Percentiles rank a stretch among this genome's conserved stretches.
Conservation (phyloP, 2,888 invertebrate species). For the Emesis furor region DNA sequence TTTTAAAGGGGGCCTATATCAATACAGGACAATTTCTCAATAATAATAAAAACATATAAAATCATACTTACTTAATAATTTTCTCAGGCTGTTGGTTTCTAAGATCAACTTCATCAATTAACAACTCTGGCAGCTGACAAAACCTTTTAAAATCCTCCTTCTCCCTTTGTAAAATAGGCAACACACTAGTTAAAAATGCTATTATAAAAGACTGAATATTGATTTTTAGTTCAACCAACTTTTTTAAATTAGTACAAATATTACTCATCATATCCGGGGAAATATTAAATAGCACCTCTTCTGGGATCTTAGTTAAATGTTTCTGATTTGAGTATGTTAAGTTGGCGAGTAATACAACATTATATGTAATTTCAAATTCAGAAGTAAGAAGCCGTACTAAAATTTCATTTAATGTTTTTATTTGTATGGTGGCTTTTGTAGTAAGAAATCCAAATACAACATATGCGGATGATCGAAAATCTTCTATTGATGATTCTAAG, state of each 20-base stretch:
- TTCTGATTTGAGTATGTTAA: slow-evolving; percentile 94
- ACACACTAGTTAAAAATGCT: slow-evolving; percentile 90
- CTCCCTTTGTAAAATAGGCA: slow-evolving; percentile 89
- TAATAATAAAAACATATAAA: too few species aligned
- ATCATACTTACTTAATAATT: slow-evolving; percentile 91
- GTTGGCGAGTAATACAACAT: slow-evolving; percentile 93
- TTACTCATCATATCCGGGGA: slow-evolving; percentile 83
- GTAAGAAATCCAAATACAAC: slow-evolving; percentile 95
- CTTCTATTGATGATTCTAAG: slow-evolving; percentile 93
- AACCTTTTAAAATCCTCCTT: slow-evolving; percentile 88
- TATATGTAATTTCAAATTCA: slow-evolving; percentile 87
- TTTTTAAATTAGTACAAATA: slow-evolving; percentile 87
- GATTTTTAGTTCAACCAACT: slow-evolving; percentile 90
- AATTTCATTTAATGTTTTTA: slow-evolving; percentile 93
- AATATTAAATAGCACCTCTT: slow-evolving; percentile 89
- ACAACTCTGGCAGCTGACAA: slow-evolving; percentile 90
- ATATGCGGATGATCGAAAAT: slow-evolving; percentile 95
- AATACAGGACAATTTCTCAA: too few species aligned
- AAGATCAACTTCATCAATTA: slow-evolving; percentile 93
- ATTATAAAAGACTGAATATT: slow-evolving; percentile 91
- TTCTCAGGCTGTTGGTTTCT: slow-evolving; percentile 90
- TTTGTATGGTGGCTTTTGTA: slow-evolving; percentile 93
- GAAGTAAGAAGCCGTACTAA: slow-evolving; percentile 86
- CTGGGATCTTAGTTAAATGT: slow-evolving; percentile 88
- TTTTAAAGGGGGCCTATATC: too few species aligned